Conservation (phyloP, 2,888 invertebrate genomes). For the Cremastobaeus sp. region DNA sequence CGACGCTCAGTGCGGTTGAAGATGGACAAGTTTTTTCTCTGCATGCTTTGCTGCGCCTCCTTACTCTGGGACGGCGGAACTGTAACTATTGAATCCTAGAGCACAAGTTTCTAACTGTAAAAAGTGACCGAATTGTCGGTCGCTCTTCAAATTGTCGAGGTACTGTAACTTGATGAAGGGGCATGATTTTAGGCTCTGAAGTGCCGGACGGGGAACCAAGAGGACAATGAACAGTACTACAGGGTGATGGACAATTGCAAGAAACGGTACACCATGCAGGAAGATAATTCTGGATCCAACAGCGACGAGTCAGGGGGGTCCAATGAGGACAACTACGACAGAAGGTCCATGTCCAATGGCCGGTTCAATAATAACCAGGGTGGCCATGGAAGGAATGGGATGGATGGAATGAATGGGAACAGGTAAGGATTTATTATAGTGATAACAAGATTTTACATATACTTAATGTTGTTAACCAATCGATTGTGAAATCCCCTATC, state of each 20-base stretch:
- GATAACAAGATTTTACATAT: too few species aligned
- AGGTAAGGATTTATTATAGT: conserved; percentile 17
- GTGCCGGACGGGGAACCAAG: conserved; percentile 82
- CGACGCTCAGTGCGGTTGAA: conserved; percentile 3
- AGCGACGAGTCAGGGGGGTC: conserved; percentile 67
- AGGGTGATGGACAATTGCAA: conserved; percentile 81
- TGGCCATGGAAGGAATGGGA: conserved; percentile 17
- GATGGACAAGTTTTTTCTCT: conserved; percentile 37
- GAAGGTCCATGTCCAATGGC: conserved; percentile 64
- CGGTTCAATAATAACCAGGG: conserved; percentile 38
- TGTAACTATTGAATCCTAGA: conserved; percentile 27
- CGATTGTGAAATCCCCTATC: too few species aligned
- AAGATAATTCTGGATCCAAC: conserved; percentile 50
- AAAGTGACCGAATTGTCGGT: neutral
- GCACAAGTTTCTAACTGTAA: neutral
- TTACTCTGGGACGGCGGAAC: conserved; percentile 28
- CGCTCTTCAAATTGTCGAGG: too few species aligned
- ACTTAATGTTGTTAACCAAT: too few species aligned
- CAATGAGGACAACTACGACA: conserved; percentile 67
- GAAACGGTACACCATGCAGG: conserved; percentile 67
- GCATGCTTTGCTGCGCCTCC: conserved; percentile 17
- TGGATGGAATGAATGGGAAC: conserved; percentile 16
- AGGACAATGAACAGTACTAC: conserved; percentile 81
- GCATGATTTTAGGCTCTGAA: conserved; percentile 80
- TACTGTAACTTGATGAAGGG: too few species aligned